These are phyloP conservation scores for Dysdera silvatica DNA, from an alignment of 1,140 invertebrate genomes.

Conservation along the genomic window DNA sequence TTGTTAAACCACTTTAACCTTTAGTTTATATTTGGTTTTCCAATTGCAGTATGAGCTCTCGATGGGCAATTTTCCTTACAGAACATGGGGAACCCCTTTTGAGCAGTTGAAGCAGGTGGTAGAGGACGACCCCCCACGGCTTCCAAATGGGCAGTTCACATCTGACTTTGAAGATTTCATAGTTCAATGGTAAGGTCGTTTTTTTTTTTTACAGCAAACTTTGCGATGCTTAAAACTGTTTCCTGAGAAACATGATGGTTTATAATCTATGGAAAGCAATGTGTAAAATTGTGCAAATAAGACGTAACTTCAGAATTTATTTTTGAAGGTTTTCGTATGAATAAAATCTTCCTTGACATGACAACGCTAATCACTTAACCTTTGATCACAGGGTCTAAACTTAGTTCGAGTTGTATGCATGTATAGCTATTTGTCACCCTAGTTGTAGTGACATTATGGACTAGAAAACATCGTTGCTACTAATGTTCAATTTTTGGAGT, in stretches of 20 bases:
- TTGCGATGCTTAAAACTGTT: conserved; percentile 1
- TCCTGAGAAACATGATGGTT: not conserved
- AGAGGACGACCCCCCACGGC: conserved; percentile 71
- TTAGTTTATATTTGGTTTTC: conserved; percentile 5
- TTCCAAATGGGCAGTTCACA: conserved; percentile 70
- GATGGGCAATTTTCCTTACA: conserved; percentile 57
- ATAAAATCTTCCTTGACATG: too few relatives aligned
- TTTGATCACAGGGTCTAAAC: too few relatives aligned
- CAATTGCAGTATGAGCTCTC: conserved; percentile 50
- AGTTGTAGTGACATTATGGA: too few relatives aligned
- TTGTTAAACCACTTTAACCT: not conserved
- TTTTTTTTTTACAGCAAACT: not conserved
- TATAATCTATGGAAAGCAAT: too few relatives aligned
- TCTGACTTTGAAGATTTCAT: conserved; percentile 81
- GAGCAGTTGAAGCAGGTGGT: conserved; percentile 91
- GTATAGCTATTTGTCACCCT: too few relatives aligned
- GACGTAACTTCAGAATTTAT: not conserved
- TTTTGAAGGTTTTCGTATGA: not conserved
- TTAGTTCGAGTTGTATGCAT: too few relatives aligned
- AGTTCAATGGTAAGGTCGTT: conserved; percentile 59
- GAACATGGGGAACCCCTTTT: conserved; percentile 81
- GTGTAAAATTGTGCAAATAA: not conserved
- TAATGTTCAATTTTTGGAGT: too few relatives aligned
- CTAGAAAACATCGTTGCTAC: too few relatives aligned
- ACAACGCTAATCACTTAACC: too few relatives aligned